Evolutionary conservation across 2,888 invertebrate genomes (phyloP), one percentile per base, ranked within the genome.

Genomic region (Andrena dorsata): DNA sequence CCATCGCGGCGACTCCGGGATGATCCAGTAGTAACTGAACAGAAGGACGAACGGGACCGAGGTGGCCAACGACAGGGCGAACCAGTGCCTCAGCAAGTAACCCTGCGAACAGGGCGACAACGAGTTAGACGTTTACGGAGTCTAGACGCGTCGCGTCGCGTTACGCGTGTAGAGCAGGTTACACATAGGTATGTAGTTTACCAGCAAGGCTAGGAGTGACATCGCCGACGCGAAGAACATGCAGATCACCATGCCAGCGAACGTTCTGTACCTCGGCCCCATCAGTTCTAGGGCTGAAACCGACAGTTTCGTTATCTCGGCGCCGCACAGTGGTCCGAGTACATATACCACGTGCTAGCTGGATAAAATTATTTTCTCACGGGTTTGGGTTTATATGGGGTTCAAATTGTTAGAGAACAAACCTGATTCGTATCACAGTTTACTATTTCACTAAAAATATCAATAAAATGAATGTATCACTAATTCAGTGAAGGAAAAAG

Each of bases 1-100:
- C 96, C 96, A 96, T 82, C 96, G 94, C 2, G 96, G 96, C 64
- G 96, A 96, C 91, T 96, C 96, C 8, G 96, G 96, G 84, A 96
- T 95, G 56, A 96, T 94, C 96, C 96, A 96, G 90, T 95, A 96
- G 86, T 95, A 96, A 83, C 96, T 96, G 93, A 95, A 95, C 2
- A 96, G 93, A 13, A 95, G 85, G 41, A 96, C 88, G 87, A 96
- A 96, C 0, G 96, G 96, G 3, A 96, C 92, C 84, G 96, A 96
- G 3, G 96, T 96, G 20, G 95, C 95, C 64, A 96, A 90, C 0
- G 96, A 96, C 10, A 96, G 92, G 60, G 95, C 94, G 90, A 95
- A 95, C 96, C 96, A 96, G 88, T 96, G 95, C 66, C 96, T 94
- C 30, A 96, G 91, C 49, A 95, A 91, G 88, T 95, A 96, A 4